Evolutionary conservation across 1,140 invertebrate genomes (phyloP).

Genomic region (Araneus ventricosus): DNA sequence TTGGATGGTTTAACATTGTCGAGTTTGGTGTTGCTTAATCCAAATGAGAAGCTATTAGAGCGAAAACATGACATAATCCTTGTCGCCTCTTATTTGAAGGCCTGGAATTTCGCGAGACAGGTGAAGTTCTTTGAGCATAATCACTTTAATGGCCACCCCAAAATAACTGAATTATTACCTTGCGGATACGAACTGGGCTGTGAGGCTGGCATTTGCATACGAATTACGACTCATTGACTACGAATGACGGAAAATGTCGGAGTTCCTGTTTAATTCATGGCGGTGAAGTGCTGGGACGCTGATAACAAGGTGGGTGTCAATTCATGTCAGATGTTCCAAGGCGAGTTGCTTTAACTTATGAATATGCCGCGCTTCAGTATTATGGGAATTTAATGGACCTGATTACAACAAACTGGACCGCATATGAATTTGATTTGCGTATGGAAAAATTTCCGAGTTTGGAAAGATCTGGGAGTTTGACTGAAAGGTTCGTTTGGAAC

Average conservation of each 20-base stretch:
- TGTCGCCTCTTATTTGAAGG: not conserved
- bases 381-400: not conserved
- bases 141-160: constrained; percentile 5
- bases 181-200: not conserved
- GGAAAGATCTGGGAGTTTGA: not conserved
- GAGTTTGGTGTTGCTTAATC: constrained; percentile 16
- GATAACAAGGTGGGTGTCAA: constrained; percentile 18
- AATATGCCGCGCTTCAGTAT: not conserved
- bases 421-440: not conserved
- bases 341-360: not conserved
- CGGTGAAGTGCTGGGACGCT: not conserved
- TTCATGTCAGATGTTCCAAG: not conserved
- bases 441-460: not conserved
- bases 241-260: not conserved
- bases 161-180: constrained; percentile 28
- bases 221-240: constrained; percentile 30
- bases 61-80: constrained; percentile 37
- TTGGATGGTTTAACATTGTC: constrained; percentile 19
- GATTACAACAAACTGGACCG: not conserved
- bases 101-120: constrained; percentile 11
- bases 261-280: constrained; percentile 24
- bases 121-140: constrained; percentile 22
- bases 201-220: not conserved
- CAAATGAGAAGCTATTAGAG: constrained; percentile 24
- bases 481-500: not conserved